A percentile compares a stretch with the other conserved stretches of the same genome.
Conservation (phyloP, 2,797 vertebrate species). For the Intellagama lesueurii region DNA sequence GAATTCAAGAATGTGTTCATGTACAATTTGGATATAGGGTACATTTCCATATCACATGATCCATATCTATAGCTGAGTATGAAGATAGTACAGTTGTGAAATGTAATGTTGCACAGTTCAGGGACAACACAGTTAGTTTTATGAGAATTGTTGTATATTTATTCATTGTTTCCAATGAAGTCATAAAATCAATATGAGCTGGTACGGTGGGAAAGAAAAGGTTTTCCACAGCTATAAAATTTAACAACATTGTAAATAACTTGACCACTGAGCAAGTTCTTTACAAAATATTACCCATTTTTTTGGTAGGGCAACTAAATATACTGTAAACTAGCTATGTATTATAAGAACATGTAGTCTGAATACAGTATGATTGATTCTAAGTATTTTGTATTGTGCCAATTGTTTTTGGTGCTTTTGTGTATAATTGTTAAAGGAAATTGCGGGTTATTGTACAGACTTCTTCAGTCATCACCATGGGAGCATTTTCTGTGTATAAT, state of each 20-base stretch:
- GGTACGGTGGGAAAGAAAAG: constrained; percentile 26
- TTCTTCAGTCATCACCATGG: constrained; percentile 39
- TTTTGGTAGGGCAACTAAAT: constrained; percentile 41
- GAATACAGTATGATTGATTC: constrained; percentile 43
- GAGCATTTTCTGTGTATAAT: constrained; percentile 48
- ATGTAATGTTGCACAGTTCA: constrained; percentile 35
- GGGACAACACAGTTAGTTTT: constrained; percentile 23
- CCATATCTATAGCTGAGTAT: background rate
- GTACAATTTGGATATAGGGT: background rate
- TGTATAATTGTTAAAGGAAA: constrained; percentile 53
- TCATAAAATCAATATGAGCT: constrained; percentile 27
- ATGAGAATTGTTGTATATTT: constrained; percentile 29
- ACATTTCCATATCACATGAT: background rate
- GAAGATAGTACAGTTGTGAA: constrained; percentile 11
- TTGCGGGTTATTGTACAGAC: constrained; percentile 40
- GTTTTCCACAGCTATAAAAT: constrained; percentile 44
- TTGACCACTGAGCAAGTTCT: constrained; percentile 39
- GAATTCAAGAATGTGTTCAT: background rate
- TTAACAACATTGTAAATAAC: constrained; percentile 45
- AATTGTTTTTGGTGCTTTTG: constrained; percentile 51
- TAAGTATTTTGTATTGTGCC: constrained; percentile 40
- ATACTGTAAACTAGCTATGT: constrained; percentile 50
- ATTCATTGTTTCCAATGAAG: constrained; percentile 35
- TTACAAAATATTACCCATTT: constrained; percentile 42
- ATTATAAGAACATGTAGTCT: constrained; percentile 55